Percentiles rank a stretch among this genome's conserved stretches.
phyloP scores from a whole-genome alignment of 2,888 invertebrate genomes.

The Lordiphosa fenestrarum region DNA sequence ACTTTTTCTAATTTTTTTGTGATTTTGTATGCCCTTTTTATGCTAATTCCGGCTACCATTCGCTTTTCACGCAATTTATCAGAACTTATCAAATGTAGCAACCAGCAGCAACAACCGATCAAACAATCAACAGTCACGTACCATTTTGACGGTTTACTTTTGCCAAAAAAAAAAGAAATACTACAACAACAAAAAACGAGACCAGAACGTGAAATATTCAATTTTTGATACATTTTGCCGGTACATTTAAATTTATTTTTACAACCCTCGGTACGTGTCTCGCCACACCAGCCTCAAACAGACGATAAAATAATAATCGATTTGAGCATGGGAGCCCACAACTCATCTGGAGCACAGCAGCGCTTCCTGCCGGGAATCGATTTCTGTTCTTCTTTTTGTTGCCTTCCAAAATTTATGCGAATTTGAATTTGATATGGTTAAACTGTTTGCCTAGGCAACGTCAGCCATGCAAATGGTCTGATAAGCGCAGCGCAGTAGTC shows the following conservation, averaged over 20 bases:
- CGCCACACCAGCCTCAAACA: slow-evolving; percentile 31
- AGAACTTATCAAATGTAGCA: slow-evolving; percentile 9
- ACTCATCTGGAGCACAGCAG: slow-evolving; percentile 46
- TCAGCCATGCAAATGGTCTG: slow-evolving; percentile 65
- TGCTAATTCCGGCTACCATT: background rate
- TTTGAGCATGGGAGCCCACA: slow-evolving; percentile 52
- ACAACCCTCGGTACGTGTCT: slow-evolving; percentile 48
- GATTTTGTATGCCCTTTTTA: too few species aligned
- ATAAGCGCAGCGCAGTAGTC: slow-evolving; percentile 39
- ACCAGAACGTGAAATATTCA: slow-evolving; percentile 42
- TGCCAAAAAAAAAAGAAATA: slow-evolving; percentile 4
- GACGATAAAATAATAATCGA: slow-evolving; percentile 74
- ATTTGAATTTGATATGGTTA: slow-evolving; percentile 72
- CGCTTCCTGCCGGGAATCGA: slow-evolving; percentile 60
- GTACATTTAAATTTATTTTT: slow-evolving; percentile 61
- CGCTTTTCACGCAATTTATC: slow-evolving; percentile 22
- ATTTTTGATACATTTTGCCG: slow-evolving; percentile 59
- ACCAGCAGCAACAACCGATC: slow-evolving; percentile 33
- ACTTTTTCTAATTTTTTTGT: too few species aligned
- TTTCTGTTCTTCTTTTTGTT: slow-evolving; percentile 40
- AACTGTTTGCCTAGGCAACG: slow-evolving; percentile 66
- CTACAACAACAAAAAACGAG: slow-evolving; percentile 3
- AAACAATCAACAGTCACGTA: slow-evolving; percentile 56
- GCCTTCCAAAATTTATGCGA: slow-evolving; percentile 61
- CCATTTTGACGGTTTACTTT: slow-evolving; percentile 38